Evolutionary conservation across 1,140 invertebrate genomes (phyloP).

Genomic region (Agraylea sexmaculata): DNA sequence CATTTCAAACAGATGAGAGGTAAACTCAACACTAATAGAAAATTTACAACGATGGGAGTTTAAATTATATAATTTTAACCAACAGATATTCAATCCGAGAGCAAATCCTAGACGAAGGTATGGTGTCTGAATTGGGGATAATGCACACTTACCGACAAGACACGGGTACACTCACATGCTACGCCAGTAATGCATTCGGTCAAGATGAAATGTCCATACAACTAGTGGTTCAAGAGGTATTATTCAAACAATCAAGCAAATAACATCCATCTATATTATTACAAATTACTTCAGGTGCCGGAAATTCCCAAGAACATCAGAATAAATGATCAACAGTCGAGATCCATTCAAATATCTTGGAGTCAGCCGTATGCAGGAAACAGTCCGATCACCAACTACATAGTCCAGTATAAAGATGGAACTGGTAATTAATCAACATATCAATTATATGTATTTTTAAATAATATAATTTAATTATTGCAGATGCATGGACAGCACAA

Average conservation of each 20-base stretch:
- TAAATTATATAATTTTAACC: constrained; percentile 7
- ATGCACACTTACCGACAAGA: constrained; percentile 74
- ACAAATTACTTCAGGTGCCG: constrained; percentile 49
- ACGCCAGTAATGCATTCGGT: constrained; percentile 79
- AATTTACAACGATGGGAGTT: background rate
- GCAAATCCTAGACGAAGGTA: constrained; percentile 66
- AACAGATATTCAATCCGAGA: constrained; percentile 56
- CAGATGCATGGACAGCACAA: constrained; percentile 61
- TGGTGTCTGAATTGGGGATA: constrained; percentile 72
- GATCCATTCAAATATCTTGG: constrained; percentile 73
- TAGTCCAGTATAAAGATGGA: constrained; percentile 75
- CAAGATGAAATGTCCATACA: constrained; percentile 85
- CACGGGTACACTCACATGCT: constrained; percentile 79
- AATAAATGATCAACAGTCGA: constrained; percentile 68
- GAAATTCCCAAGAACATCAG: constrained; percentile 76
- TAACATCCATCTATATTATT: constrained; percentile 6
- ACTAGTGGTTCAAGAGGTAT: constrained; percentile 73
- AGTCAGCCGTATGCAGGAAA: constrained; percentile 77
- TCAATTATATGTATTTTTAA: too few species aligned
- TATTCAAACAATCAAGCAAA: background rate
- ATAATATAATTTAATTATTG: constrained; percentile 21
- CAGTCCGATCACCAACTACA: constrained; percentile 75
- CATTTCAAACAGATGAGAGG: constrained; percentile 54
- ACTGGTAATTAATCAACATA: constrained; percentile 51
- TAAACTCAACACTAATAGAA: constrained; percentile 22